These are phyloP conservation scores for Drosophila tripunctata DNA, from an alignment of 2,888 invertebrate genomes.

Conservation along the genomic window DNA sequence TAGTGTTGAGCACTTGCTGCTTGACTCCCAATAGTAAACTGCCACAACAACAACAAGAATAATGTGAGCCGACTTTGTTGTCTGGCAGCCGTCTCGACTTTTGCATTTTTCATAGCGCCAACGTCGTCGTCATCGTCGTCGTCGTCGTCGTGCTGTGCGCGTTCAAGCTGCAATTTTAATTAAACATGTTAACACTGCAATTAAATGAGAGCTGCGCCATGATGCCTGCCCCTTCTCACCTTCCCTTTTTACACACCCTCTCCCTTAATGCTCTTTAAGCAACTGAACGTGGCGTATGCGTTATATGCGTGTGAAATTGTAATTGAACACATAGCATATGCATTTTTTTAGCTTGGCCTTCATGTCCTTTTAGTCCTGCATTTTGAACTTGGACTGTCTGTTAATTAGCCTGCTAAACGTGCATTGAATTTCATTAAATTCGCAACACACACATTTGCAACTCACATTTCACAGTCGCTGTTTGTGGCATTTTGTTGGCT, in stretches of 20 bases:
- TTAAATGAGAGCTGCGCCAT: conserved; percentile 50
- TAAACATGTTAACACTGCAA: conserved; percentile 77
- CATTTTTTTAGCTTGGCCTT: not conserved
- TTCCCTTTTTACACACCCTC: not conserved
- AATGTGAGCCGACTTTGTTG: conserved; percentile 27
- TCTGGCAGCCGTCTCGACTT: conserved; percentile 66
- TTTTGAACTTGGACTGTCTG: not conserved
- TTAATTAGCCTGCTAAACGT: conserved; percentile 57
- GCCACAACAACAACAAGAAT: conserved; percentile 28
- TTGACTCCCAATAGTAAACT: conserved; percentile 38
- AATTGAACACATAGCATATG: conserved; percentile 31
- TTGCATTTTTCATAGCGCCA: conserved; percentile 46
- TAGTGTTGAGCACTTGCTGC: conserved; percentile 46
- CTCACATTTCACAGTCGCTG: not conserved
- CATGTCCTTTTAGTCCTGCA: conserved; percentile 3
- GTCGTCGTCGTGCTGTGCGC: conserved; percentile 33
- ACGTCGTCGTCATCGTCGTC: not conserved
- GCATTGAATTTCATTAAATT: conserved; percentile 64
- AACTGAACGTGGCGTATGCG: conserved; percentile 41
- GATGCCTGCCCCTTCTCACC: not conserved
- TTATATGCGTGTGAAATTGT: conserved; percentile 34
- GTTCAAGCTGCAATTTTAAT: conserved; percentile 74
- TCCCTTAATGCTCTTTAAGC: not conserved
- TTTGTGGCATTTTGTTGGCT: conserved; percentile 59
- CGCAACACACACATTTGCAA: conserved; percentile 24